Evolutionary conservation across 1,140 invertebrate genomes (phyloP), one percentile per base, ranked within the genome.

Genomic region (Catajapyx aquilonaris): DNA sequence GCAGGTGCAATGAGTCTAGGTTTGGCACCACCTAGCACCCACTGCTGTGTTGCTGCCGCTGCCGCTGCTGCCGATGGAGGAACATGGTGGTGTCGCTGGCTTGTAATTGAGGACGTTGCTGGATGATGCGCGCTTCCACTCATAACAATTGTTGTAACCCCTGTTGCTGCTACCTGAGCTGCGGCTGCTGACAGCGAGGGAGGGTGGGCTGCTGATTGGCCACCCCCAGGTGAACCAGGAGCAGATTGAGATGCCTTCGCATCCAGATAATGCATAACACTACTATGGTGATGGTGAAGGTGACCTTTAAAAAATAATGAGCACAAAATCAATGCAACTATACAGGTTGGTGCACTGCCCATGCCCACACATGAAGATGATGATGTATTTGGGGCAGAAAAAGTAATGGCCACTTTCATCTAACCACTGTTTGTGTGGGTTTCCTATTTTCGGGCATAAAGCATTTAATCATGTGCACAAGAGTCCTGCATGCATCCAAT

Each of bases 191-290:
- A 11, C n/a, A 22, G 5, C 17, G 15, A 5, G 5, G 10, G 39
- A 10, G 11, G 5, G 13, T 20, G 3, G 34, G 11, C 30, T 3
- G 16, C 5, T 31, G 38, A 20, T 43, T 37, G 42, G 31, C 37
- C 57, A 51, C 62, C 61, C 32, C 65, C 62, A 13, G 74, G 73
- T 52, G 71, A 73, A 32, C 74, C 73, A 41, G 77, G 73, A 35
- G 75, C 67, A 25, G 72, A 73, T 52, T 76, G 73, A 57, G 65
- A 73, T 32, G 66, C 64, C 39, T 64, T 51, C 37, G 59, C 54
- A 50, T 60, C 54, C 28, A 36, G 21, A 31, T 45, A 39, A 36
- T 31, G 31, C 21, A 39, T 37, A 33, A 39, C 25, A 37, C 44
- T 39, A 34, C 41, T 37, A 28, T 15, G 34, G 36, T n/a, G n/a